Evolutionary conservation across 2,888 invertebrate genomes (phyloP), one percentile per base, ranked within the genome.

Genomic region (Hydriomena furcata): DNA sequence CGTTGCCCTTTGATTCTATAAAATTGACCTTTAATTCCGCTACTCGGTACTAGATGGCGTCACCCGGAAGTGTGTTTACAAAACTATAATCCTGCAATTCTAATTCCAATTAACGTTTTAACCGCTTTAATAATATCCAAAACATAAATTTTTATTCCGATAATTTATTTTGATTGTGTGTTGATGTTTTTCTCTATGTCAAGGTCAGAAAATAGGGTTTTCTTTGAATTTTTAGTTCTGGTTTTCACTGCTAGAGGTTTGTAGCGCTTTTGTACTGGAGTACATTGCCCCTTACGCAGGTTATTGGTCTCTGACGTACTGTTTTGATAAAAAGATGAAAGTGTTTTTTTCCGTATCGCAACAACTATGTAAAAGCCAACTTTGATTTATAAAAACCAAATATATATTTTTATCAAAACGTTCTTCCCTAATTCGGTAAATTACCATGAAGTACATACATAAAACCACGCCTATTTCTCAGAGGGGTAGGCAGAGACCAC

Each of bases 231-330:
- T 17, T 10, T 54, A 54, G 60, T 60, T 49, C 32, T 8, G 54
- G 21, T 61, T 61, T 61, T 31, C 58, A 36, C 48, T 58, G 41
- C 52, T 27, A 47, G 56, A 52, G 43, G 50, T 40, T 37, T 28
- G 43, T 54, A 52, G 74, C 70, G 65, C 65, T 68, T 61, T 66
- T 66, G 60, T 70, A 65, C 63, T 44, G 17, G 66, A 77, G 85
- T 76, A 55, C 85, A 74, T 82, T 84, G 84, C 68, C 79, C 84
- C 61, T 71, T 59, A 32, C 50, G 23, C 44, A 69, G 82, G 81
- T 81, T 78, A 65, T 72, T 80, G 76, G 71, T 68, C 79, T 65
- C 65, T 24, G 27, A 45, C 49, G 47, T 65, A 37, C 6, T 42
- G 43, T 51, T 48, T 54, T 43, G 52, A 51, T 46, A 51, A 50